phyloP scores from a whole-genome alignment of 2,113 vertebrate species.

The Chloebia gouldiae region DNA sequence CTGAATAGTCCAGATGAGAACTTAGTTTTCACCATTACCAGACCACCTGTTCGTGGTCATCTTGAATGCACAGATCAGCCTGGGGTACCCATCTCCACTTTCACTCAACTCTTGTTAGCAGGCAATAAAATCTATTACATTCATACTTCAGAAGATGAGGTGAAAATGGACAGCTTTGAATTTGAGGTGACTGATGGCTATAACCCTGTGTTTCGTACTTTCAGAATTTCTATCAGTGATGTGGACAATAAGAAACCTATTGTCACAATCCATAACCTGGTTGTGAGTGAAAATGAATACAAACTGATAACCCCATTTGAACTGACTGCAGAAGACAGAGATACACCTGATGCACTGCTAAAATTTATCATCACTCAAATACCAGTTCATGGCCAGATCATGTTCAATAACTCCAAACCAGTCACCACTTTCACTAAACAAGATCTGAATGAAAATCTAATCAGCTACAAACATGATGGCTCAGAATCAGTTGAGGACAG shows the following conservation, averaged over 20 bases:
- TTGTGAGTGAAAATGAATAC: constrained; percentile 84
- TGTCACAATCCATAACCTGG: constrained; percentile 83
- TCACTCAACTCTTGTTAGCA: constrained; percentile 92
- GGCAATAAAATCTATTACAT: constrained; percentile 95
- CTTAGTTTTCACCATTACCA: constrained; percentile 91
- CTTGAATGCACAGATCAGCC: constrained; percentile 90
- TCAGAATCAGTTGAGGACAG: constrained; percentile 86
- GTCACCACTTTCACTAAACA: constrained; percentile 88
- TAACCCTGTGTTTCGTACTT: constrained; percentile 94
- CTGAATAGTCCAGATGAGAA: constrained; percentile 95
- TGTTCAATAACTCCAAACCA: constrained; percentile 82
- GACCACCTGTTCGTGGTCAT: constrained; percentile 87
- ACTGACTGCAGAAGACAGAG: constrained; percentile 89
- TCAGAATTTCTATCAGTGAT: constrained; percentile 90
- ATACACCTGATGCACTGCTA: constrained; percentile 82
- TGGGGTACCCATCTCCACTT: constrained; percentile 85
- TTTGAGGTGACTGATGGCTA: constrained; percentile 95
- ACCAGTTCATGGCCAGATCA: constrained; percentile 87
- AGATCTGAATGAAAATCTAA: constrained; percentile 93
- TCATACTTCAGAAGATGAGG: constrained; percentile 92
- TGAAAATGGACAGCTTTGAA: constrained; percentile 97
- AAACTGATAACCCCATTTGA: constrained; percentile 96
- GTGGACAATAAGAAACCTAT: constrained; percentile 97
- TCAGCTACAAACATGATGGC: constrained; percentile 93
- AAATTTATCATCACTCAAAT: constrained; percentile 88